Percentiles rank a stretch among this genome's conserved stretches.
These are phyloP conservation scores for Pelvicachromis taeniatus DNA, from an alignment of 2,113 vertebrate genomes.

Conservation along the genomic window DNA sequence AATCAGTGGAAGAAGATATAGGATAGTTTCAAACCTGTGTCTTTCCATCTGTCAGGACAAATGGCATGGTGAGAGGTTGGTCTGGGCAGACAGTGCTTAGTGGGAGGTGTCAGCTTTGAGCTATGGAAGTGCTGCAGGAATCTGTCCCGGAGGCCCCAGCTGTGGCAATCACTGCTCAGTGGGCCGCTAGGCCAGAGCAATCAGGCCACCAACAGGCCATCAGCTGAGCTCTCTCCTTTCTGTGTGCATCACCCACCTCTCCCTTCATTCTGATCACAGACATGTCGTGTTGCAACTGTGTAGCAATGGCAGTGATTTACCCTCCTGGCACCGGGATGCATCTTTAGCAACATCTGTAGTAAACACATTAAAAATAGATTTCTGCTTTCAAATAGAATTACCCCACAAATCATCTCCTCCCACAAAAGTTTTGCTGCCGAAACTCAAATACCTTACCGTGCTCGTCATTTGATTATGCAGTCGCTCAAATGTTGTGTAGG, in stretches of 20 bases:
- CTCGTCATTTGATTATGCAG: neutral
- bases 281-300: slow-evolving; percentile 7
- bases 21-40: slow-evolving; percentile 55
- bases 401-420: neutral
- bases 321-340: slow-evolving; percentile 14
- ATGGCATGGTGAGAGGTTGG: slow-evolving; percentile 61
- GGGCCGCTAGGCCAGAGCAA: slow-evolving; percentile 74
- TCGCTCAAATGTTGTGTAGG: neutral
- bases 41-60: slow-evolving; percentile 68
- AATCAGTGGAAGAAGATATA: slow-evolving; percentile 55
- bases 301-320: slow-evolving; percentile 17
- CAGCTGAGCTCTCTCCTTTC: slow-evolving; percentile 66
- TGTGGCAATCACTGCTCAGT: slow-evolving; percentile 74
- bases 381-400: neutral
- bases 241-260: slow-evolving; percentile 53
- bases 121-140: slow-evolving; percentile 63
- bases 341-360: neutral
- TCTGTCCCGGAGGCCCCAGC: slow-evolving; percentile 68
- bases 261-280: slow-evolving; percentile 46
- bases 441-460: neutral
- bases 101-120: slow-evolving; percentile 70
- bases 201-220: slow-evolving; percentile 73
- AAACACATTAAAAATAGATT: neutral
- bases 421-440: neutral
- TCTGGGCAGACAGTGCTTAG: slow-evolving; percentile 59